Base-by-base conservation (phyloP, 2,888 invertebrate genomes). In the Aporophyla nigra region DNA sequence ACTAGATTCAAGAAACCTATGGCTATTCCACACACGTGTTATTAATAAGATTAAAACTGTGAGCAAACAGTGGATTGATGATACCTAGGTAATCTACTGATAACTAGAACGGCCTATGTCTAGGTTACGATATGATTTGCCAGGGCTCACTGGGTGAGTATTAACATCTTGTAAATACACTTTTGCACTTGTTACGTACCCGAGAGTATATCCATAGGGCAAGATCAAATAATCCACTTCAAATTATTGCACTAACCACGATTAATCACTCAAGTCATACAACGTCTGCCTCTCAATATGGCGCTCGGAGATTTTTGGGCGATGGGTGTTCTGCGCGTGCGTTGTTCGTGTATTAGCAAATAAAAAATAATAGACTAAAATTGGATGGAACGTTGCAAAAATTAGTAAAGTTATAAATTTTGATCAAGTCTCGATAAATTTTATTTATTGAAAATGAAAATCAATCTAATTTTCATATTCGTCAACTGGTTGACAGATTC, bases 1-100 rank as follows among this genome's bases (percentile, higher is more conserved):
- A 98, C 97, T 97, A 97, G 98, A 98, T 98, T 98, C 97, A 96
- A 97, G 98, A 98, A 98, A 98, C 97, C 97, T 97, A 97, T 97
- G 96, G 95, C 96, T 96, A 96, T 95, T 96, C 93, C 93, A 95
- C 96, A 97, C 97, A 97, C 97, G 97, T 97, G 97, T 97, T 97
- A 97, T 96, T 97, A 97, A 97, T 97, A 97, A 97, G 97, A 97
- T 97, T 97, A 97, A 97, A 97, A 96, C 94, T 95, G 95, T 97
- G 97, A 97, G 96, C 96, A 96, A 96, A 97, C 96, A 97, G 97
- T 95, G 96, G 96, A 96, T 97, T 96, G 96, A 96, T 95, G 97
- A 97, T 96, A 95, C 95, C 95, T 96, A 95, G 95, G 95, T 95
- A 96, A 97, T 97, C 96, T 97, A 97, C 96, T 97, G 97, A 97